Evolutionary conservation across 2,113 vertebrate genomes (phyloP), one percentile per base, ranked within the genome.

Genomic region (Notothenia coriiceps): DNA sequence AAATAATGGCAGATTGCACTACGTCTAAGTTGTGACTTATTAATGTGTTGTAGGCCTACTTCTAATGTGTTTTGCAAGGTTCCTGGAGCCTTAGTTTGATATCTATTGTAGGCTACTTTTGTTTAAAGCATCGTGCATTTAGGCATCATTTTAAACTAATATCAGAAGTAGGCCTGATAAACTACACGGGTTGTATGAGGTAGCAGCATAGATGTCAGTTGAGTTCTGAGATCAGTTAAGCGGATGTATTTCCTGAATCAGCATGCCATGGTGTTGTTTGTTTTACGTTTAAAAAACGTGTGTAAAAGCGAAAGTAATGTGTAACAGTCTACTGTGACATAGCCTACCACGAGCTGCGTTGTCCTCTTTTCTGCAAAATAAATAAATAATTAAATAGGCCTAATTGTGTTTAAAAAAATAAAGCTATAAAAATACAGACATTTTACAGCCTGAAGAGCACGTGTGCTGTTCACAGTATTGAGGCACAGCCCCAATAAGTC

Each of bases 401-500:
- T 44, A 57, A 20, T 57, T 18, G 15, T 70, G 63, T 62, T 78
- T 88, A 69, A 80, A 86, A 87, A 89, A 90, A 88, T 88, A 80
- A 82, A 87, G 49, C 71, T 89, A 87, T 77, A 84, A 88, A 92
- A 85, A 91, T 90, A 91, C 78, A 86, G 55, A 61, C 33, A 62
- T 79, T 76, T 77, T 49, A 72, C 77, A 87, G 25, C 78, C 63
- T 80, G 63, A 80, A 74, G 80, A 86, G 75, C 70, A 79, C 82
- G 65, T 91, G 82, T 84, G 77, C 81, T 88, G 73, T 87, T 86
- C 74, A 85, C 79, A 87, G 66, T 79, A 83, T 61, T 8, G 52
- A 75, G 74, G 72, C 77, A 50, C 52, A 64, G 49, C 55, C 72
- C 60, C 51, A 51, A 10, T 43, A 15, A 44, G 40, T 86, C 50